These are phyloP conservation scores for Bibio marci DNA, from an alignment of 2,888 invertebrate species.

Conservation along the genomic window DNA sequence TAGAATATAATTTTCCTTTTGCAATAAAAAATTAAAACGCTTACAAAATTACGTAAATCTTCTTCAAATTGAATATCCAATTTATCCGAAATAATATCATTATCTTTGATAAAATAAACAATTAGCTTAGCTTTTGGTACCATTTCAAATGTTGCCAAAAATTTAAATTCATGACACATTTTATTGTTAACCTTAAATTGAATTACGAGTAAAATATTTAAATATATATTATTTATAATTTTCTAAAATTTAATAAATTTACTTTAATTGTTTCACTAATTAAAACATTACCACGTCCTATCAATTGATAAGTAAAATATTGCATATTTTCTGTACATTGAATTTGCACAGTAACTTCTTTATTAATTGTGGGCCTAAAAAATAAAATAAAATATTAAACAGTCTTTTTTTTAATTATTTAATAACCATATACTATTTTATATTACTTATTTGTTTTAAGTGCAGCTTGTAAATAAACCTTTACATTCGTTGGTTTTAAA, in stretches of 20 bases:
- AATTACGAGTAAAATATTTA: too few species aligned
- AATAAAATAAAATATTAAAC: constrained; percentile 9
- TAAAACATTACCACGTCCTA: constrained; percentile 74
- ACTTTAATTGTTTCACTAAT: constrained; percentile 53
- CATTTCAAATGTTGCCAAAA: constrained; percentile 52
- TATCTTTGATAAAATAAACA: constrained; percentile 54
- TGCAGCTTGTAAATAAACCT: neutral
- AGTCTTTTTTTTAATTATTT: neutral
- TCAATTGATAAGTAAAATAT: constrained; percentile 55
- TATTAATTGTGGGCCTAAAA: constrained; percentile 39
- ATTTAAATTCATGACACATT: constrained; percentile 32
- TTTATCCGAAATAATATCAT: constrained; percentile 65
- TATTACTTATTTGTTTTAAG: too few species aligned
- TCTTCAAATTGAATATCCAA: constrained; percentile 62
- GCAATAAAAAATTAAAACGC: too few species aligned
- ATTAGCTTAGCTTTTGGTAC: constrained; percentile 61
- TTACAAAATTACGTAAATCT: constrained; percentile 16
- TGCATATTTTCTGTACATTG: constrained; percentile 57
- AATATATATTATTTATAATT: too few species aligned
- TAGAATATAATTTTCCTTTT: too few species aligned
- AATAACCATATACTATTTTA: neutral
- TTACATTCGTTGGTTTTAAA: neutral
- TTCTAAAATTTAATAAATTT: too few species aligned
- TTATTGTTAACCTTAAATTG: constrained; percentile 23
- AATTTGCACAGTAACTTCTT: constrained; percentile 53